Conservation (phyloP, 2,888 invertebrate genomes). For the Ametastegia equiseti region DNA sequence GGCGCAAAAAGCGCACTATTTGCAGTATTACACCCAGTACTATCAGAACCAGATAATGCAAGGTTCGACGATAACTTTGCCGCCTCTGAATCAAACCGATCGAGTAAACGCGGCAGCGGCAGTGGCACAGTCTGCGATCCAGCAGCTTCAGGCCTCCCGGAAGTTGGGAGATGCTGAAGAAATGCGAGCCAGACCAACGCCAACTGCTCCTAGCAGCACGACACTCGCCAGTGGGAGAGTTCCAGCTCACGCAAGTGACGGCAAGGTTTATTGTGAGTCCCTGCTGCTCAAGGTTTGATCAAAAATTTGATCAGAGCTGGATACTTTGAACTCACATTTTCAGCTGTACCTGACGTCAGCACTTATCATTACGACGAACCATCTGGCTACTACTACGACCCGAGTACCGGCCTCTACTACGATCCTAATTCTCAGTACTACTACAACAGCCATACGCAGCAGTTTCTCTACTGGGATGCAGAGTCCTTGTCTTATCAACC, state of each 20-base stretch:
- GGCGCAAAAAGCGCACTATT: slow-evolving; percentile 84
- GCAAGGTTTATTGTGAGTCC: slow-evolving; percentile 81
- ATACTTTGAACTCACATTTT: slow-evolving; percentile 53
- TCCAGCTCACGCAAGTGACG: slow-evolving; percentile 78
- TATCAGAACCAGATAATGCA: slow-evolving; percentile 82
- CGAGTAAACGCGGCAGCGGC: slow-evolving; percentile 92
- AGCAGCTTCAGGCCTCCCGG: slow-evolving; percentile 79
- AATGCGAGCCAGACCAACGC: slow-evolving; percentile 71
- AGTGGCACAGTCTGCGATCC: slow-evolving; percentile 92
- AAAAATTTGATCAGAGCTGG: neutral
- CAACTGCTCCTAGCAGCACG: slow-evolving; percentile 74
- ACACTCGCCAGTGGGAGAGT: slow-evolving; percentile 73
- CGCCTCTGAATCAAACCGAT: slow-evolving; percentile 82
- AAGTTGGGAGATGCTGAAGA: slow-evolving; percentile 72
- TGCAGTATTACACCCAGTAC: slow-evolving; percentile 86
- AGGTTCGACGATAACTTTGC: slow-evolving; percentile 77
- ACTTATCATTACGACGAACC: slow-evolving; percentile 96
- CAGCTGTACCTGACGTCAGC: slow-evolving; percentile 90
- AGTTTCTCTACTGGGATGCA: slow-evolving; percentile 97
- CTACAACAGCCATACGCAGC: slow-evolving; percentile 93
- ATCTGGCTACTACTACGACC: slow-evolving; percentile 98
- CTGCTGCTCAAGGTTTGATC: neutral
- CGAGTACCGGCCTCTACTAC: slow-evolving; percentile 95
- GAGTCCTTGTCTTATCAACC: slow-evolving; percentile 75
- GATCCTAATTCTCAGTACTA: slow-evolving; percentile 98